Conservation (phyloP, 2,113 vertebrate genomes). For the Acanthochromis polyacanthus region DNA sequence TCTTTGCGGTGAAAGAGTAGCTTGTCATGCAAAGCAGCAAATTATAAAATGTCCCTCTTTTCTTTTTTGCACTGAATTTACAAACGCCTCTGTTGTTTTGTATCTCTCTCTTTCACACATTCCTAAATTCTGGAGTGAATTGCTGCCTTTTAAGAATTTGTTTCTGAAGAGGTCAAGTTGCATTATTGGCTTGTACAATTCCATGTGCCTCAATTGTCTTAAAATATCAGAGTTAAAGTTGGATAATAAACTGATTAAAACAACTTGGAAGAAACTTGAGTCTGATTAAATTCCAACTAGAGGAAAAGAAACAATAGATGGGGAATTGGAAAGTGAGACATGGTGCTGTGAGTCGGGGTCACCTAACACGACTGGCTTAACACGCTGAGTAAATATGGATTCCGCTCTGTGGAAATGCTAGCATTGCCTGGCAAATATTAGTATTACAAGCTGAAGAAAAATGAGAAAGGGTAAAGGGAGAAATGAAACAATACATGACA, state of each 20-base stretch:
- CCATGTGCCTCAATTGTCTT: conserved; percentile 15
- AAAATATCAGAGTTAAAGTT: conserved; percentile 34
- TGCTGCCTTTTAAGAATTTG: conserved; percentile 36
- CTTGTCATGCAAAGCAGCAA: conserved; percentile 8
- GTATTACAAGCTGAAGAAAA: conserved; percentile 29
- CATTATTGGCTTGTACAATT: conserved; percentile 12
- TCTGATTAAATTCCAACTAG: conserved; percentile 14
- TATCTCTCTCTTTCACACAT: conserved; percentile 2
- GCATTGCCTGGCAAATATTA: conserved; percentile 50
- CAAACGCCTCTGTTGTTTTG: conserved; percentile 20
- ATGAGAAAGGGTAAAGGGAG: conserved; percentile 11
- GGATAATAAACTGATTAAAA: conserved; percentile 32
- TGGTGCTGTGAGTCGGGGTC: not conserved
- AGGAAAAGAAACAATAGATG: not conserved
- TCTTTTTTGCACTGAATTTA: conserved; percentile 34
- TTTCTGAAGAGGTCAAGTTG: conserved; percentile 34
- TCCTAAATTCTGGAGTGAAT: conserved; percentile 2
- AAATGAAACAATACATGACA: conserved; percentile 45
- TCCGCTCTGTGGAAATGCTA: conserved; percentile 21
- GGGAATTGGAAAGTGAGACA: not conserved
- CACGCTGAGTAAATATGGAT: conserved; percentile 53
- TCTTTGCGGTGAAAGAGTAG: conserved; percentile 6
- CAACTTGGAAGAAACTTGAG: not conserved
- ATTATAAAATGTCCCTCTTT: not conserved
- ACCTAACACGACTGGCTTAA: conserved; percentile 36